These are phyloP conservation scores for Bombus balteatus DNA, from an alignment of 1,140 invertebrate genomes.

Conservation along the genomic window DNA sequence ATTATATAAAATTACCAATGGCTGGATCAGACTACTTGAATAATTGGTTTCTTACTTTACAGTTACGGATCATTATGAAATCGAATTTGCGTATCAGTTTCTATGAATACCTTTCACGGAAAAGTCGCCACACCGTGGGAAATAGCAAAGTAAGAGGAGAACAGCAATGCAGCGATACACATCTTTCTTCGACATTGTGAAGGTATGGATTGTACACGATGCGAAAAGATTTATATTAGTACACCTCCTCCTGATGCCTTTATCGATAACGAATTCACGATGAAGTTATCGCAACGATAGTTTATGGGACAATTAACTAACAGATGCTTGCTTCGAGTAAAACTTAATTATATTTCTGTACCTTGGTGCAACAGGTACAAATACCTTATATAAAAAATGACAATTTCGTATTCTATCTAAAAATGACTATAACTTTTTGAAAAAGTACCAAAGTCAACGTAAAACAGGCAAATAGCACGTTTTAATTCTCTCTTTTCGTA, in stretches of 20 bases:
- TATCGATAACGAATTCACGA: background rate
- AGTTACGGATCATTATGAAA: constrained; percentile 73
- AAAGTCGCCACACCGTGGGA: constrained; percentile 3
- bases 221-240: background rate
- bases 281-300: background rate
- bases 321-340: background rate
- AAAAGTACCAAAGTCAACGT: no score
- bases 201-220: background rate
- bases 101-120: background rate
- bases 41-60: constrained; percentile 41
- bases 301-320: background rate
- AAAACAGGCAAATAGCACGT: no score
- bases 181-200: background rate
- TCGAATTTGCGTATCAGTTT: constrained; percentile 78
- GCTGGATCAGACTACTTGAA: constrained; percentile 80
- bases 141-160: constrained; percentile 1
- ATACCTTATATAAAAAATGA: no score
- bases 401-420: no score
- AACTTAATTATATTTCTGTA: background rate
- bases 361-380: no score
- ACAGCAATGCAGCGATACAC: background rate
- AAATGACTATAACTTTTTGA: no score
- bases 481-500: no score
- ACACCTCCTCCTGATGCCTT: background rate
- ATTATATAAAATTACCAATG: constrained; percentile 74